Conservation (phyloP, 2,797 vertebrate species). For the Leucoraja ocellata region DNA sequence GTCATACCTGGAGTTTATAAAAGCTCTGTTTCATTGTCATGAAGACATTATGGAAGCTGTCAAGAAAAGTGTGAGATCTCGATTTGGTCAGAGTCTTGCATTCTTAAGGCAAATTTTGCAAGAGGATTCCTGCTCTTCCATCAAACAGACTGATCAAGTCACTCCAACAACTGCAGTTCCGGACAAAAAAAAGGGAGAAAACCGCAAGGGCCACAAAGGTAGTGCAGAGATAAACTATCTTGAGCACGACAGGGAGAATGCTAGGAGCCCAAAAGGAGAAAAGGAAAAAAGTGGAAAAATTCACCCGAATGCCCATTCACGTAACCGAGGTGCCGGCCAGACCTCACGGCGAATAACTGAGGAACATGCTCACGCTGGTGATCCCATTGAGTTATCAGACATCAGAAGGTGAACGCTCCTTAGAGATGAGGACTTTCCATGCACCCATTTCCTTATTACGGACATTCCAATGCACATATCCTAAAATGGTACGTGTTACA, state of each 20-base stretch:
- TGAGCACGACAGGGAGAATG: conserved; percentile 60
- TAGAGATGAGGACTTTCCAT: conserved; percentile 44
- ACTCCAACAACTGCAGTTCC: conserved; percentile 48
- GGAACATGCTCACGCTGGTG: conserved; percentile 66
- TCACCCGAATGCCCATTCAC: conserved; percentile 59
- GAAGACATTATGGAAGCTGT: conserved; percentile 91
- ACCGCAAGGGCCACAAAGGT: conserved; percentile 47
- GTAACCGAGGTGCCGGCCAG: conserved; percentile 58
- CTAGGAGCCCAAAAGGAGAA: conserved; percentile 57
- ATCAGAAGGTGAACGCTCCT: conserved; percentile 83
- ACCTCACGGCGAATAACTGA: conserved; percentile 65
- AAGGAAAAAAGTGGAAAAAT: conserved; percentile 74
- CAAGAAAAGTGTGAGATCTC: conserved; percentile 78
- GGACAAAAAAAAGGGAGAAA: conserved; percentile 49
- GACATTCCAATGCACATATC: conserved; percentile 93
- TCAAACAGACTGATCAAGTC: conserved; percentile 49
- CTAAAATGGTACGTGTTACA: conserved; percentile 75
- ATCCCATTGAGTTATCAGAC: conserved; percentile 75
- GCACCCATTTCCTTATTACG: conserved; percentile 62
- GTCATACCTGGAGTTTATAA: conserved; percentile 91
- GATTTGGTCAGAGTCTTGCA: conserved; percentile 95
- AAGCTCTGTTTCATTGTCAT: conserved; percentile 85
- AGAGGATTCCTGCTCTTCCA: conserved; percentile 72
- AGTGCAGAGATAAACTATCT: conserved; percentile 50
- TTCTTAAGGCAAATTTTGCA: conserved; percentile 83